These are phyloP conservation scores for Ladona fulva DNA, from an alignment of 1,140 invertebrate species.

Conservation along the genomic window DNA sequence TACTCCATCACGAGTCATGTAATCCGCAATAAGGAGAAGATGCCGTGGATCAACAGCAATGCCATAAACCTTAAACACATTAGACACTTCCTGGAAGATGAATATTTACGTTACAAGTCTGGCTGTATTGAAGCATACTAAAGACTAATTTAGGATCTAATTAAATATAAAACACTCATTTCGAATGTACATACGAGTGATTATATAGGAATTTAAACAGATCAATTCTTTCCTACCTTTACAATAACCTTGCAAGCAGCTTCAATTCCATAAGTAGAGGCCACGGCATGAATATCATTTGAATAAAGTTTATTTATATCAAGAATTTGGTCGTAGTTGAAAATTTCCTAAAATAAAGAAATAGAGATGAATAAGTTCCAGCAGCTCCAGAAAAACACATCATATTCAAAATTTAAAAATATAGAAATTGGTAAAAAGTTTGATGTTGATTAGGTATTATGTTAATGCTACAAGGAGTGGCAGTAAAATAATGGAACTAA, in stretches of 20 bases:
- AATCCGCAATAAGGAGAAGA: conserved; percentile 87
- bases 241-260: conserved; percentile 85
- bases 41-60: conserved; percentile 92
- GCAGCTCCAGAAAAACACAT: no score
- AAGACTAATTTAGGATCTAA: conserved; percentile 13
- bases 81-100: conserved; percentile 62
- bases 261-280: conserved; percentile 89
- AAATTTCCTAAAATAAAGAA: conserved; percentile 58
- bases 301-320: conserved; percentile 81
- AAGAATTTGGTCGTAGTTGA: conserved; percentile 67
- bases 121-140: background rate
- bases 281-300: conserved; percentile 90
- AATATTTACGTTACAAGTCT: background rate
- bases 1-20: conserved; percentile 91
- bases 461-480: no score
- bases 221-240: conserved; percentile 32
- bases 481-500: no score
- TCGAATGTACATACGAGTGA: background rate
- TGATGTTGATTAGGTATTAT: no score
- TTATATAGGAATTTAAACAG: conserved; percentile 36
- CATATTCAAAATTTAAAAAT: no score
- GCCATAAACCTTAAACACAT: conserved; percentile 92
- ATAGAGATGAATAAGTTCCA: conserved; percentile 16
- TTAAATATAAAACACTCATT: conserved; percentile 14
- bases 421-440: no score